phyloP scores from a whole-genome alignment of 2,797 vertebrate species.

The Ataeniobius toweri region DNA sequence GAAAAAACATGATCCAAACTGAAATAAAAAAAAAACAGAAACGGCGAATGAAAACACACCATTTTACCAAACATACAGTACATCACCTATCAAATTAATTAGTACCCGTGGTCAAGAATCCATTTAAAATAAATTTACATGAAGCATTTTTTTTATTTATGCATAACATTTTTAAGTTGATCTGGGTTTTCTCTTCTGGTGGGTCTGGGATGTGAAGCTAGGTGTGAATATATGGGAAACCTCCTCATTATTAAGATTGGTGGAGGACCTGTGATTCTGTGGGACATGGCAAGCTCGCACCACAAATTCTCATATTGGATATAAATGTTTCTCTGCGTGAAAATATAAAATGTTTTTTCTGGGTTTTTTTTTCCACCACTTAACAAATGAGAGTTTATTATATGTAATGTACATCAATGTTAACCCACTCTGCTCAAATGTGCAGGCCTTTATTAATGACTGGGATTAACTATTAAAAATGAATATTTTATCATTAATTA shows the following conservation, averaged over 20 bases:
- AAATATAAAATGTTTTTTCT: too few species aligned
- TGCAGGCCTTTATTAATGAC: constrained; percentile 9
- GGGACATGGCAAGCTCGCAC: too few species aligned
- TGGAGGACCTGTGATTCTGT: too few species aligned
- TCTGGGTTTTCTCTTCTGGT: not conserved
- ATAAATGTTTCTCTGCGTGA: too few species aligned
- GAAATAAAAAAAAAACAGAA: not conserved
- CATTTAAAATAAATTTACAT: not conserved
- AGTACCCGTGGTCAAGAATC: not conserved
- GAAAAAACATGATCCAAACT: not conserved
- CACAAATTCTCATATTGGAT: too few species aligned
- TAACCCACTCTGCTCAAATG: not conserved
- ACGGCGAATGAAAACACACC: not conserved
- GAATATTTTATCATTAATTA: not conserved
- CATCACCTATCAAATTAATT: not conserved
- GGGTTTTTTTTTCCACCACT: too few species aligned
- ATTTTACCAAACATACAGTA: not conserved
- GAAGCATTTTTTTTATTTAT: not conserved
- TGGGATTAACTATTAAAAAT: constrained; percentile 7
- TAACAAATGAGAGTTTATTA: not conserved
- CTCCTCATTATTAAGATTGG: too few species aligned
- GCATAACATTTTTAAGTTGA: not conserved
- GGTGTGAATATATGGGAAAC: not conserved
- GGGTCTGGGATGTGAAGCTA: not conserved
- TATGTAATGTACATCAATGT: not conserved